Conservation (phyloP, 2,888 invertebrate genomes). For the Anaspis maculata region DNA sequence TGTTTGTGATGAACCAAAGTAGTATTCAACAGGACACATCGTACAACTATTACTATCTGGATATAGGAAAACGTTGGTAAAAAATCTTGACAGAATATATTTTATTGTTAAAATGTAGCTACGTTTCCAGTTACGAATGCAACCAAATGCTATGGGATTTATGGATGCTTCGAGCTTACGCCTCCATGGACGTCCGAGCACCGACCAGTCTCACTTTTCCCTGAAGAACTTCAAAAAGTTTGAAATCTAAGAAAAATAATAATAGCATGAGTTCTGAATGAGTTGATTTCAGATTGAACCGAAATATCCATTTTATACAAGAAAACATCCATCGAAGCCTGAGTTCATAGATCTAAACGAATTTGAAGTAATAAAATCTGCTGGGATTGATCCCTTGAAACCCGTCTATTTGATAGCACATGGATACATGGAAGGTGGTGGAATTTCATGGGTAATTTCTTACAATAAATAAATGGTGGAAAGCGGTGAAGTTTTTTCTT, state of each 20-base stretch:
- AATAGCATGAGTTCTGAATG: slow-evolving; percentile 1
- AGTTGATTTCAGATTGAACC: slow-evolving; percentile 47
- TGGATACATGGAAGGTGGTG: slow-evolving; percentile 79
- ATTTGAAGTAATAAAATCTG: slow-evolving; percentile 51
- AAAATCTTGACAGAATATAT: slow-evolving; percentile 1
- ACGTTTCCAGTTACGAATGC: slow-evolving; percentile 32
- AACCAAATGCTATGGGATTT: slow-evolving; percentile 64
- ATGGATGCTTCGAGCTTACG: slow-evolving; percentile 72
- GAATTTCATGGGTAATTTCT: slow-evolving; percentile 63
- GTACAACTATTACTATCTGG: slow-evolving; percentile 39
- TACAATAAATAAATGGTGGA: slow-evolving; percentile 2
- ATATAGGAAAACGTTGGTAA: slow-evolving; percentile 37
- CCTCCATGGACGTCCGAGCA: slow-evolving; percentile 71
- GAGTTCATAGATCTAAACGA: slow-evolving; percentile 59
- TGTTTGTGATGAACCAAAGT: slow-evolving; percentile 35
- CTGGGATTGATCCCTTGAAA: slow-evolving; percentile 55
- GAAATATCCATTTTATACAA: slow-evolving; percentile 52
- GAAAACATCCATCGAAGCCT: slow-evolving; percentile 45
- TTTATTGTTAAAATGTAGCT: slow-evolving; percentile 2
- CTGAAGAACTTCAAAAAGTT: slow-evolving; percentile 60
- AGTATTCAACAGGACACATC: slow-evolving; percentile 28
- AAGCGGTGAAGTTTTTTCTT: too few relatives aligned
- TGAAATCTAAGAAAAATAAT: slow-evolving; percentile 6
- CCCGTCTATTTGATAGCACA: slow-evolving; percentile 73
- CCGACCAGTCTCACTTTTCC: slow-evolving; percentile 72